Base-by-base conservation (phyloP, 1,140 invertebrate genomes). In the Ganaspis sp. region DNA sequence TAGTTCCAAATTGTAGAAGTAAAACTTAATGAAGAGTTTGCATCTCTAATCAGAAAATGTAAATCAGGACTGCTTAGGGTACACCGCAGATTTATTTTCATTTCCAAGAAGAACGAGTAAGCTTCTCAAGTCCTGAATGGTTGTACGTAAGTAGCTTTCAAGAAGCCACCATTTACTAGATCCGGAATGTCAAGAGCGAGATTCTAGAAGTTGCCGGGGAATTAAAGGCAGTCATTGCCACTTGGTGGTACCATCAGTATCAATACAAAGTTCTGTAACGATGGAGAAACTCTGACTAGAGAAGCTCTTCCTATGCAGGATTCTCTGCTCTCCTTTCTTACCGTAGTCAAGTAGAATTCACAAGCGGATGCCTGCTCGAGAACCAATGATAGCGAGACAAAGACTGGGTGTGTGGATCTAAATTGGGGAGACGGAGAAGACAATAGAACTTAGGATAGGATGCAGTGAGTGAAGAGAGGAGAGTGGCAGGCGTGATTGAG, bases 401-500 rank as follows among this genome's bases (percentile, higher is more conserved):
- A 34, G 58, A 15, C 12, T 34, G 6, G 23, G 23, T 15, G 58
- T 64, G 26, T 29, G 58, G 11, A 15, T 64, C 23, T 29, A 64
- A 64, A 64, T 29, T 29, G 26, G 58, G n/a, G 58, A 64, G 58
- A 64, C 58, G n/a, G 58, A 64, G 58, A 34, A 49, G 58, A 64
- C 15, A 26, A 34, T 64, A 26, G 26, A 64, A 64, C 58, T 64
- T 64, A 21, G 23, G 23, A 29, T 12, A n/a, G 58, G 58, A 15
- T 64, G 58, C 58, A 29, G 1, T 0, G 26, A 64, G 58, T 64
- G 11, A 29, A 64, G 58, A 29, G 58, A 29, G 58, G 58, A 64
- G 58, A 64, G 58, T 64, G 58, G 26, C 58, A 34, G 26, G 58
- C 23, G 23, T 34, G 58, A 29, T 64, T 64, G 26, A 64, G 54